phyloP scores from a whole-genome alignment of 2,797 vertebrate species.

The Dallia pectoralis region DNA sequence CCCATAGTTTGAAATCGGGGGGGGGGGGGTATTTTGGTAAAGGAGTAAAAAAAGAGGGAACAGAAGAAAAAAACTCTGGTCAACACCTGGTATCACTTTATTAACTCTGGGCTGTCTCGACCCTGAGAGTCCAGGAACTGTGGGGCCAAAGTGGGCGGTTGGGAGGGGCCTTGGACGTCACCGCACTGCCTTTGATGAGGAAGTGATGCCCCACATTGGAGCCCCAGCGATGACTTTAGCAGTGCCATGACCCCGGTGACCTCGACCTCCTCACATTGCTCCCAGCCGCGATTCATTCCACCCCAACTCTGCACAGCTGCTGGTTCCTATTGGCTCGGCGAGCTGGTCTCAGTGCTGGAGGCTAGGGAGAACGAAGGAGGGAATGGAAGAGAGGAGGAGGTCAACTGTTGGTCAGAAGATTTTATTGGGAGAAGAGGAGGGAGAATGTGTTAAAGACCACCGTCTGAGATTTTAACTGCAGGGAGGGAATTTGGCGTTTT shows the following conservation, averaged over 20 bases:
- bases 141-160: constrained; percentile 65
- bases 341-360: constrained; percentile 37
- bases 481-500: constrained; percentile 71
- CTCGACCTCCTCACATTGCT: constrained; percentile 47
- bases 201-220: constrained; percentile 66
- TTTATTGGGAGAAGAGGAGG: constrained; percentile 76
- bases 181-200: constrained; percentile 73
- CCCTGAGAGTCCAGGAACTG: constrained; percentile 71
- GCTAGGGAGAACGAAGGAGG: constrained; percentile 27
- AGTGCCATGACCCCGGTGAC: constrained; percentile 76
- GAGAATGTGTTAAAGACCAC: constrained; percentile 79
- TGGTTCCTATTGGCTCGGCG: constrained; percentile 66
- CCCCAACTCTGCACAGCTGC: constrained; percentile 65
- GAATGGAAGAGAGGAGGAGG: constrained; percentile 53
- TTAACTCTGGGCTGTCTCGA: constrained; percentile 78
- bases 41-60: constrained; percentile 42
- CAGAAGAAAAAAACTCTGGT: constrained; percentile 43
- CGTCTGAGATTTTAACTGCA: constrained; percentile 82
- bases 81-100: constrained; percentile 87
- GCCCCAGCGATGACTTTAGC: constrained; percentile 80
- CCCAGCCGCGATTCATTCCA: constrained; percentile 29
- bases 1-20: constrained; percentile 65
- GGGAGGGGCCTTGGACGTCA: constrained; percentile 62
- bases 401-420: constrained; percentile 82
- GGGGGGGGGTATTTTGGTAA: constrained; percentile 63